These are phyloP conservation scores for Habrosyne pyritoides DNA, from an alignment of 2,888 invertebrate genomes.

Conservation along the genomic window DNA sequence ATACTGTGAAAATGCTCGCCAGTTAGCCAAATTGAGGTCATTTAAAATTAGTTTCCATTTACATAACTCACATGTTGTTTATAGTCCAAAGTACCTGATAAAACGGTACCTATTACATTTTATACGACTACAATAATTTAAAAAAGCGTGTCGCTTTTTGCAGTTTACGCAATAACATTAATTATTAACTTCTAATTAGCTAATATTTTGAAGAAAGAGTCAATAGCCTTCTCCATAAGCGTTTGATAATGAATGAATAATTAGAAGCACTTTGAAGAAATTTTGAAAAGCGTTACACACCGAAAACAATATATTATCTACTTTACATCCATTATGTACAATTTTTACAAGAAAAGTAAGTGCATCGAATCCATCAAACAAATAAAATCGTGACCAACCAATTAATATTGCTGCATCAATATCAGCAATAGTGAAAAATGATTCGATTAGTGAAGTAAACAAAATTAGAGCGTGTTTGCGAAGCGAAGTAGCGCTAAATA, in stretches of 20 bases:
- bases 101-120: too few species aligned
- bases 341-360: background rate
- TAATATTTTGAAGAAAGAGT: background rate
- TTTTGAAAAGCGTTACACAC: slow-evolving; percentile 3
- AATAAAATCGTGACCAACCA: slow-evolving; percentile 28
- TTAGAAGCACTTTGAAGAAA: background rate
- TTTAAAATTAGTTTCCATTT: slow-evolving; percentile 4
- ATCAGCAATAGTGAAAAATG: slow-evolving; percentile 46
- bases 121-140: background rate
- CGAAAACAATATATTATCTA: background rate
- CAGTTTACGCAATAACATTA: too few species aligned
- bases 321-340: background rate
- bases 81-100: too few species aligned
- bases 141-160: too few species aligned
- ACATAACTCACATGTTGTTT: too few species aligned
- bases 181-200: too few species aligned
- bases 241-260: background rate
- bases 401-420: slow-evolving; percentile 28
- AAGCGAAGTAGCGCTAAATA: slow-evolving; percentile 66
- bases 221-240: background rate
- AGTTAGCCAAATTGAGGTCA: background rate
- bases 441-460: slow-evolving; percentile 67
- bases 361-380: slow-evolving; percentile 1
- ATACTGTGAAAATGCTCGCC: background rate
- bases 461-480: slow-evolving; percentile 60